Base-by-base conservation (phyloP, 2,888 invertebrate genomes). In the Pocota personata region DNA sequence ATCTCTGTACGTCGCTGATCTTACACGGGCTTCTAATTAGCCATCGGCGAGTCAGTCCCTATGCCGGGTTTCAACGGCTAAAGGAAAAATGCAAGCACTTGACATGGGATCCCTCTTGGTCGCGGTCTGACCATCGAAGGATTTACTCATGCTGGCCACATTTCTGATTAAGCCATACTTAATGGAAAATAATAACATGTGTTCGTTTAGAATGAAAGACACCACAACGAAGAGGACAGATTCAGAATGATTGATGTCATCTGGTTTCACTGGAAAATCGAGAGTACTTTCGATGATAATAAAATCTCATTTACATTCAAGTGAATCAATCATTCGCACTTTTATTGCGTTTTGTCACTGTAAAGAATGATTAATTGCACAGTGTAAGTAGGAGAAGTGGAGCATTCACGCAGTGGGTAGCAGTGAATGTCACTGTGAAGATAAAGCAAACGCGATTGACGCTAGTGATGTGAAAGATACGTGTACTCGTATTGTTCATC, bases 261-360 rank as follows among this genome's bases (percentile, higher is more conserved):
- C 76, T 67, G n/a, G 48, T 19, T 67, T 14, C 46, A 5, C 35
- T 55, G 32, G 46, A 86, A 86, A 86, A 86, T 77, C 82, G 82
- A 86, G 82, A 86, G 86, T 86, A 82, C 76, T 86, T 82, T 86
- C 73, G 55, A 67, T 76, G 82, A 76, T 72, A 86, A 72, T 52
- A 52, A 67, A 66, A 86, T 71, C 76, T 55, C 19, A 24, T 52
- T 67, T 12, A 21, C 55, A 82, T 62, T 16, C 60, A 58, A 77
- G 69, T 27, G 67, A 71, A 86, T 86, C 86, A 82, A 86, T 86
- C 86, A 82, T 86, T 72, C 16, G 66, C 75, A 82, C 67, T 76
- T 72, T 82, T 67, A 82, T 86, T 82, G 76, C 82, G 72, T 76
- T 82, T 82, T 86, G 66, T 82, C 77, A 58, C 46, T 60, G 72